These are phyloP conservation scores for Sycobia sp. DNA, from an alignment of 1,140 invertebrate genomes.

Conservation along the genomic window DNA sequence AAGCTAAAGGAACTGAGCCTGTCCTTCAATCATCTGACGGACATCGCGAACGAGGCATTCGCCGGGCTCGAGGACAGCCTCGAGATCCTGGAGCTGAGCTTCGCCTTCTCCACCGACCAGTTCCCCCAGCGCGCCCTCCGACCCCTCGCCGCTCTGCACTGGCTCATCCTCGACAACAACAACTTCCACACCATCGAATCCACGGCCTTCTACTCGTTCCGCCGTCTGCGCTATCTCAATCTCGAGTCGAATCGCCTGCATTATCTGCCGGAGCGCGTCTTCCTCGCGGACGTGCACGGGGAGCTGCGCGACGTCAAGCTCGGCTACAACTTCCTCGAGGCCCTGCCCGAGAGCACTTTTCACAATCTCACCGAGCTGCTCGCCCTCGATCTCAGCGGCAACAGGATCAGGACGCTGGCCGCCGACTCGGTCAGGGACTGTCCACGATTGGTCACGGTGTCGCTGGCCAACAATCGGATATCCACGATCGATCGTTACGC, in stretches of 20 bases:
- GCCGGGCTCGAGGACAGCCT: slow-evolving; percentile 73
- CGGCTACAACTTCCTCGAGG: slow-evolving; percentile 75
- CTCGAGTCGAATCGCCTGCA: slow-evolving; percentile 82
- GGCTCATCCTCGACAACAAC: slow-evolving; percentile 88
- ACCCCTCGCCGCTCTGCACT: slow-evolving; percentile 74
- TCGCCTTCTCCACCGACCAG: slow-evolving; percentile 78
- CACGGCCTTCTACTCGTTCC: slow-evolving; percentile 67
- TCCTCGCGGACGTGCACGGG: slow-evolving; percentile 72
- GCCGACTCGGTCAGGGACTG: slow-evolving; percentile 52
- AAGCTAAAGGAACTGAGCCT: slow-evolving; percentile 83
- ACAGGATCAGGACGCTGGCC: slow-evolving; percentile 48
- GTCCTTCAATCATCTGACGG: slow-evolving; percentile 84
- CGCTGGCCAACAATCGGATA: slow-evolving; percentile 67
- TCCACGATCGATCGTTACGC: slow-evolving; percentile 71
- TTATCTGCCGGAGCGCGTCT: slow-evolving; percentile 68
- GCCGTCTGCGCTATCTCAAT: slow-evolving; percentile 81
- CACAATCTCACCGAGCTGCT: slow-evolving; percentile 64
- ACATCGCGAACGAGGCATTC: slow-evolving; percentile 78
- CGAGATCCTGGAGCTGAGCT: slow-evolving; percentile 83
- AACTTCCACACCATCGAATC: slow-evolving; percentile 75
- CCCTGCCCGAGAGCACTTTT: slow-evolving; percentile 75
- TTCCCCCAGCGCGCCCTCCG: slow-evolving; percentile 76
- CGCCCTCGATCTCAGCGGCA: slow-evolving; percentile 55
- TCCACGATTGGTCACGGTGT: slow-evolving; percentile 54
- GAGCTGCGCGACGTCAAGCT: slow-evolving; percentile 73